Conservation (phyloP, 2,113 vertebrate genomes). For the Zosterops japonicus region DNA sequence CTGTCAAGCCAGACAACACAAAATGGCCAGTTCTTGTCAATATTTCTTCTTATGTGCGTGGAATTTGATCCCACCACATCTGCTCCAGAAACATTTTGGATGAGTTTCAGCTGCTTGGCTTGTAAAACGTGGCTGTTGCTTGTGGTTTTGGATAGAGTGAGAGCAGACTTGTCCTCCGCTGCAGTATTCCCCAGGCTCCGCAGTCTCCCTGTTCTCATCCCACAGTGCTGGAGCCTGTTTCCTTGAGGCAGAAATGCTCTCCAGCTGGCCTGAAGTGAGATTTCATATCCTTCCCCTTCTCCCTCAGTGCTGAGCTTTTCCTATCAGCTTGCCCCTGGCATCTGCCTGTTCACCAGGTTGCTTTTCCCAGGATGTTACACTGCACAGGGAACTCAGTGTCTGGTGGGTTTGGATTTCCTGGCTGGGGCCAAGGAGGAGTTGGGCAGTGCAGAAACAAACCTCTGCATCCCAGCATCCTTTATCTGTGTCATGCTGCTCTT, state of each 20-base stretch:
- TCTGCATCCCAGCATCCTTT: neutral
- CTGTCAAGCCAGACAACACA: neutral
- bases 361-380: neutral
- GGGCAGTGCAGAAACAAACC: neutral
- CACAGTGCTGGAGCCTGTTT: neutral
- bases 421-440: neutral
- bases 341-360: neutral
- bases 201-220: rapidly evolving
- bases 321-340: neutral
- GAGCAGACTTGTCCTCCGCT: rapidly evolving
- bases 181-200: neutral
- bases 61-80: neutral
- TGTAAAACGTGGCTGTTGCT: neutral
- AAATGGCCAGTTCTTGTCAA: neutral
- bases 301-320: neutral
- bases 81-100: neutral
- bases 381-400: neutral
- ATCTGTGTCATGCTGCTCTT: rapidly evolving
- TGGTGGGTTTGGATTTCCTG: neutral
- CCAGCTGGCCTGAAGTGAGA: neutral
- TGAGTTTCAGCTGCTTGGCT: neutral
- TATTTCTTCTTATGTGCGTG: neutral
- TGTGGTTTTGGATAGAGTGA: neutral
- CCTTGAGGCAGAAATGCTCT: neutral
- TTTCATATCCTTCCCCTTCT: neutral